Percentiles rank a stretch among this genome's conserved stretches.
These are phyloP conservation scores for Ctenopoma multispine DNA, from an alignment of 2,797 vertebrate species.

Conservation along the genomic window DNA sequence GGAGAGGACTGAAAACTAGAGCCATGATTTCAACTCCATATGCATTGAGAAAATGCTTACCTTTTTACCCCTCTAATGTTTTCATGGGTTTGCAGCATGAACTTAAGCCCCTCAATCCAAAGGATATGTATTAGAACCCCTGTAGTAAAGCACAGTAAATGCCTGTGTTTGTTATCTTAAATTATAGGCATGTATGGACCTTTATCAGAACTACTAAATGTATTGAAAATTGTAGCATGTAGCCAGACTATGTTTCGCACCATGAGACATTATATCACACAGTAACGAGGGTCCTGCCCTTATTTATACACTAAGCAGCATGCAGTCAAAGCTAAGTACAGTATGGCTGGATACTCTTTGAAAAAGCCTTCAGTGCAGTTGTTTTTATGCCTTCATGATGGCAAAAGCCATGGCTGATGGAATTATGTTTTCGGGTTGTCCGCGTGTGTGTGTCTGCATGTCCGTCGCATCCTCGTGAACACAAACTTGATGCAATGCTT, in stretches of 20 bases:
- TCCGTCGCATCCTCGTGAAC: too few relatives aligned
- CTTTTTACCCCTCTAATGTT: conserved; percentile 69
- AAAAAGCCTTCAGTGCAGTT: conserved; percentile 38
- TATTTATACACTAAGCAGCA: conserved; percentile 57
- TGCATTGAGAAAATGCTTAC: conserved; percentile 75
- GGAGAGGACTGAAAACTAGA: conserved; percentile 58
- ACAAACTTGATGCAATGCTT: too few relatives aligned
- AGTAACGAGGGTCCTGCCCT: conserved; percentile 53
- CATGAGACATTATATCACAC: conserved; percentile 62
- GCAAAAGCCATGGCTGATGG: neutral
- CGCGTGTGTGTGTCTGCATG: too few relatives aligned
- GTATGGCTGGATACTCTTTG: conserved; percentile 21
- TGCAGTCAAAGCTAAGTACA: conserved; percentile 53
- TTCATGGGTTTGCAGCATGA: conserved; percentile 46
- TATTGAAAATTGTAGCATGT: conserved; percentile 66
- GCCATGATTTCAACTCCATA: conserved; percentile 75
- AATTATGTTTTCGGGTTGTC: too few relatives aligned
- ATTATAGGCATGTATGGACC: conserved; percentile 66
- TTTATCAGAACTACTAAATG: conserved; percentile 74
- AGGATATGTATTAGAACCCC: conserved; percentile 69
- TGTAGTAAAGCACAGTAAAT: conserved; percentile 60
- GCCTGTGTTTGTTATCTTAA: conserved; percentile 59
- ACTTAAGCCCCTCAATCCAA: conserved; percentile 72
- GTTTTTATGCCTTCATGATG: conserved; percentile 27
- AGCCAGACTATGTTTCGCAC: conserved; percentile 64